phyloP scores from a whole-genome alignment of 2,113 vertebrate species.

The Cettia cetti region DNA sequence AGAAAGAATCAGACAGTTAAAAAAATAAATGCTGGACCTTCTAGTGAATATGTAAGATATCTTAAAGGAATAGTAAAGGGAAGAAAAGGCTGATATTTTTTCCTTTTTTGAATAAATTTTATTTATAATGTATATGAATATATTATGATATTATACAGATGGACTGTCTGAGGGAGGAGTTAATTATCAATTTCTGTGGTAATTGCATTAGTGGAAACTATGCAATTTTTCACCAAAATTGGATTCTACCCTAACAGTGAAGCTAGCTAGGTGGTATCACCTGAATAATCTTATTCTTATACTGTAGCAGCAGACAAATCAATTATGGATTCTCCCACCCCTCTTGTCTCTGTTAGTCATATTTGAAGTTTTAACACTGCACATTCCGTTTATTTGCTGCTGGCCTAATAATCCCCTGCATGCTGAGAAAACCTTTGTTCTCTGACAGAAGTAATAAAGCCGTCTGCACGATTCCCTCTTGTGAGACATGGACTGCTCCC shows the following conservation, averaged over 20 bases:
- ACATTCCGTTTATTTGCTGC: conserved; percentile 74
- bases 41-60: background rate
- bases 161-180: accelerated
- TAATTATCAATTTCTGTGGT: background rate
- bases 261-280: background rate
- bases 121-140: background rate
- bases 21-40: background rate
- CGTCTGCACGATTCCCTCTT: conserved; percentile 75
- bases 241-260: background rate
- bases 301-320: conserved; percentile 63
- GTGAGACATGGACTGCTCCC: conserved; percentile 69
- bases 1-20: background rate
- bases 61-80: background rate
- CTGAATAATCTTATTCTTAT: conserved; percentile 22
- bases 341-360: conserved; percentile 21
- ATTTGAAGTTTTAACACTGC: conserved; percentile 68
- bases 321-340: conserved; percentile 49
- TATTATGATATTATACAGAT: background rate
- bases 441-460: conserved; percentile 83
- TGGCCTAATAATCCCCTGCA: conserved; percentile 74
- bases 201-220: background rate
- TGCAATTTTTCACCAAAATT: background rate
- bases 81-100: background rate
- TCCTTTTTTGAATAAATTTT: background rate
- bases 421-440: conserved; percentile 80